Conservation (phyloP, 2,113 vertebrate genomes). For the Paramisgurnus dabryanus region DNA sequence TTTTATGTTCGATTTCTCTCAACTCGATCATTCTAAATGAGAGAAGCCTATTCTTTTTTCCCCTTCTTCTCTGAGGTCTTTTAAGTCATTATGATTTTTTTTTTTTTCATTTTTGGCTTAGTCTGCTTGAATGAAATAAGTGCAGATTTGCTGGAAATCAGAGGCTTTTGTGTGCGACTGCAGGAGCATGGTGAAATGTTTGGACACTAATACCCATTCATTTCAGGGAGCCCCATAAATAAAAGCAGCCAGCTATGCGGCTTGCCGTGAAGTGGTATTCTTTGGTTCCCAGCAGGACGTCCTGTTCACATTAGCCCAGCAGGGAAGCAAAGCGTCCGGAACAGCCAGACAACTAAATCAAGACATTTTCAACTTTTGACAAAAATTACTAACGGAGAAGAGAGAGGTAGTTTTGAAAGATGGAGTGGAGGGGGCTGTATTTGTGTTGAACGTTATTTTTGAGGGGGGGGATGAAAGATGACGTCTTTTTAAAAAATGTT, state of each 20-base stretch:
- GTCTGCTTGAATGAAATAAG: conserved; percentile 98
- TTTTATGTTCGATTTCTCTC: conserved; percentile 70
- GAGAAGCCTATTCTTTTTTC: conserved; percentile 71
- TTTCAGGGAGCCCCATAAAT: conserved; percentile 99
- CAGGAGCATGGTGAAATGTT: conserved; percentile 99
- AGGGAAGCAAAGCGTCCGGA: conserved; percentile 92
- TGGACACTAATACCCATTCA: conserved; percentile 99
- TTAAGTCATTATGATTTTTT: conserved; percentile 79
- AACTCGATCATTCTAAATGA: conserved; percentile 70
- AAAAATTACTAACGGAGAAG: conserved; percentile 96
- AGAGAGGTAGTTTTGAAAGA: conserved; percentile 75
- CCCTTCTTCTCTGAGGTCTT: conserved; percentile 68
- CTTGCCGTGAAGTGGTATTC: conserved; percentile 99
- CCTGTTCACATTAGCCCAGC: conserved; percentile 99
- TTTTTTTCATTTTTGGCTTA: conserved; percentile 60
- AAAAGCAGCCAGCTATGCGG: conserved; percentile 98
- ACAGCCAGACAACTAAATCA: conserved; percentile 99
- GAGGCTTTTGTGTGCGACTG: conserved; percentile 98
- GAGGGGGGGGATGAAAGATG: conserved; percentile 47
- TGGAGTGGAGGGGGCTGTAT: conserved; percentile 51
- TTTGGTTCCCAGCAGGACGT: conserved; percentile 96
- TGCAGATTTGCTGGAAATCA: conserved; percentile 99
- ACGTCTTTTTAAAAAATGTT: conserved; percentile 62
- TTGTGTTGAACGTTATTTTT: conserved; percentile 41
- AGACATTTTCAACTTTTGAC: conserved; percentile 99